These are phyloP conservation scores for Dendrolimus houi DNA, from an alignment of 2,888 invertebrate genomes.

Conservation along the genomic window DNA sequence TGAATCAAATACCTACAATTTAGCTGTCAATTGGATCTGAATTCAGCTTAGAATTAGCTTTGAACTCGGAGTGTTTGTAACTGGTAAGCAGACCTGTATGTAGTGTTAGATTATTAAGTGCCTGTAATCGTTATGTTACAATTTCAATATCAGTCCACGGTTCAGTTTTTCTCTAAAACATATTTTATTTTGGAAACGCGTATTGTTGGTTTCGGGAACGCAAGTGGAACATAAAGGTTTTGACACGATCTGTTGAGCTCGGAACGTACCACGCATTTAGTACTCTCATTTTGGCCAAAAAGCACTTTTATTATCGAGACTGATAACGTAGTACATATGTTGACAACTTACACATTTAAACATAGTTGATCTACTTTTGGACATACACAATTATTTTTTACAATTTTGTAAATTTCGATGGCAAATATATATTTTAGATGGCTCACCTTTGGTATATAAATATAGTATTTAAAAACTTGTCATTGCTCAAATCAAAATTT, in stretches of 20 bases:
- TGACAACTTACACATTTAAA: conserved; percentile 51
- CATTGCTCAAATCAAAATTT: conserved; percentile 70
- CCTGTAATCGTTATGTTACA: conserved; percentile 3
- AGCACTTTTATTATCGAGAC: conserved; percentile 71
- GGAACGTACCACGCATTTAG: conserved; percentile 46
- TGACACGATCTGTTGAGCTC: neutral
- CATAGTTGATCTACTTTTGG: conserved; percentile 68
- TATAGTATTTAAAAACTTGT: conserved; percentile 56
- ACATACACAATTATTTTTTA: conserved; percentile 64
- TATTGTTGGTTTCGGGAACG: conserved; percentile 8
- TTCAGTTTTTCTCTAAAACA: no score
- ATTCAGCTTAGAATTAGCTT: no score
- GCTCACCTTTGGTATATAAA: conserved; percentile 67
- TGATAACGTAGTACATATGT: conserved; percentile 62
- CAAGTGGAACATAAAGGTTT: conserved; percentile 3
- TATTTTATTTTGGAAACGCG: no score
- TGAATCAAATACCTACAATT: no score
- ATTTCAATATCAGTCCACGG: conserved; percentile 9
- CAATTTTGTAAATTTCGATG: conserved; percentile 55
- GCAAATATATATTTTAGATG: conserved; percentile 67
- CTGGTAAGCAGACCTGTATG: no score
- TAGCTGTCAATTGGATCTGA: no score
- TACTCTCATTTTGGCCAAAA: conserved; percentile 72
- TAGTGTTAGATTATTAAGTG: neutral
- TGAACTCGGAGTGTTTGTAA: no score